Conservation (phyloP, 1,140 invertebrate genomes). For the Arion vulgaris region DNA sequence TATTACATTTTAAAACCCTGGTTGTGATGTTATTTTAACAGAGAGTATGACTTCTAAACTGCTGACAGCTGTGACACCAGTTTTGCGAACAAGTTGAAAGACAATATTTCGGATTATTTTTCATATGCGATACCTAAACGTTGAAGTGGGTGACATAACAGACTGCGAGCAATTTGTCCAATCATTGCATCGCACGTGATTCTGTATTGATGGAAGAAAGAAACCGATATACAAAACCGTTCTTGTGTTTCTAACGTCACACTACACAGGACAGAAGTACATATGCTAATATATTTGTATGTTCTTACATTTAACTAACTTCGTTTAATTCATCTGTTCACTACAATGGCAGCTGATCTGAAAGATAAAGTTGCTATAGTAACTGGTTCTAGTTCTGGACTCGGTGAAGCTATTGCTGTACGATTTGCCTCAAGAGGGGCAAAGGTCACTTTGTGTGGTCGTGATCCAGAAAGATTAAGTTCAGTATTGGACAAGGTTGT, state of each 20-base stretch:
- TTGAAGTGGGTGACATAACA: no score
- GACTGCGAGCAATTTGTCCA: no score
- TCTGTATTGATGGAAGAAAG: no score
- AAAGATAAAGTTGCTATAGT: slow-evolving; percentile 12
- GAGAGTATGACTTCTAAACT: no score
- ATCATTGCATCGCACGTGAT: background rate
- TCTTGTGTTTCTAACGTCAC: background rate
- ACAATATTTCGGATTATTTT: no score
- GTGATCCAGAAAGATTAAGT: background rate
- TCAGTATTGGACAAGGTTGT: no score
- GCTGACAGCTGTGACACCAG: no score
- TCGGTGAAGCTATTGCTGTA: slow-evolving; percentile 21
- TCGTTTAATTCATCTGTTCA: background rate
- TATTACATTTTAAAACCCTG: no score
- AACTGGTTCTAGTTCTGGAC: slow-evolving; percentile 13
- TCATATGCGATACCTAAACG: no score
- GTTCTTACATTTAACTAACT: background rate
- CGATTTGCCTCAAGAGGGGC: slow-evolving; percentile 4
- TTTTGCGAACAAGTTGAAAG: no score
- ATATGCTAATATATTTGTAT: background rate
- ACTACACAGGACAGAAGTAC: background rate
- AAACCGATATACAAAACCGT: no score
- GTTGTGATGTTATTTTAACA: no score
- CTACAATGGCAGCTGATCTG: background rate
- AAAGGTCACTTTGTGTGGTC: slow-evolving; percentile 5